Conservation (phyloP, 1,140 invertebrate species). For the Pseudomyrmex flavicornis region DNA sequence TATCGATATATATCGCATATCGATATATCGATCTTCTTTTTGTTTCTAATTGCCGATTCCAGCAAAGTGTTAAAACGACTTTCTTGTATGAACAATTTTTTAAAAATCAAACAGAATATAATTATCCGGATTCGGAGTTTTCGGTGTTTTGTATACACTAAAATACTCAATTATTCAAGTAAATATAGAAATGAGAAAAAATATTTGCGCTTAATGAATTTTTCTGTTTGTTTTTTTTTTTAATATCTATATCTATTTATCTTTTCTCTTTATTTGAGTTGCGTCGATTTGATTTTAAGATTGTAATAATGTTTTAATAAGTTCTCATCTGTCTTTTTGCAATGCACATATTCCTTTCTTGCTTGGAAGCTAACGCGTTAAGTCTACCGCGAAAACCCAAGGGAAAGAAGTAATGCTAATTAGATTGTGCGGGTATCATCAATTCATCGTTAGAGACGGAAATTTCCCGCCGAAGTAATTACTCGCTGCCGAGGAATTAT, state of each 20-base stretch:
- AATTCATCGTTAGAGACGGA: constrained; percentile 69
- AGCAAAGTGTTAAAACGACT: too few relatives aligned
- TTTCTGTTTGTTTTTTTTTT: background rate
- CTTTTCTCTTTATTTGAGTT: background rate
- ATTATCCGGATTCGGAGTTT: too few relatives aligned
- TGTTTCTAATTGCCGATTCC: too few relatives aligned
- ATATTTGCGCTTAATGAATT: background rate
- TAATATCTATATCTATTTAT: background rate
- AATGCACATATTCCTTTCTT: constrained; percentile 9
- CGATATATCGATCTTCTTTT: too few relatives aligned
- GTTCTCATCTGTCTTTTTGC: background rate
- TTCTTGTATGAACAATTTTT: too few relatives aligned
- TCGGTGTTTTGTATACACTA: too few relatives aligned
- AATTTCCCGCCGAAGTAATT: constrained; percentile 68
- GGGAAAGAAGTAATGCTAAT: constrained; percentile 54
- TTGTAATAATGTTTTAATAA: constrained; percentile 4
- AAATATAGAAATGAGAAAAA: background rate
- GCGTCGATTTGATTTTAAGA: constrained; percentile 3
- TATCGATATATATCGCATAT: too few relatives aligned
- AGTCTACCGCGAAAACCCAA: constrained; percentile 30
- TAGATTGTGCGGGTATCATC: constrained; percentile 66
- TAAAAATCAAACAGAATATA: too few relatives aligned
- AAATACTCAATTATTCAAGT: background rate
- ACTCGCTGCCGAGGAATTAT: constrained; percentile 64
- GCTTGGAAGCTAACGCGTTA: constrained; percentile 39